Percentiles rank a stretch among this genome's conserved stretches.
These are phyloP conservation scores for Caenorhabditis sinica DNA, from an alignment of 2,888 invertebrate genomes.

Conservation along the genomic window DNA sequence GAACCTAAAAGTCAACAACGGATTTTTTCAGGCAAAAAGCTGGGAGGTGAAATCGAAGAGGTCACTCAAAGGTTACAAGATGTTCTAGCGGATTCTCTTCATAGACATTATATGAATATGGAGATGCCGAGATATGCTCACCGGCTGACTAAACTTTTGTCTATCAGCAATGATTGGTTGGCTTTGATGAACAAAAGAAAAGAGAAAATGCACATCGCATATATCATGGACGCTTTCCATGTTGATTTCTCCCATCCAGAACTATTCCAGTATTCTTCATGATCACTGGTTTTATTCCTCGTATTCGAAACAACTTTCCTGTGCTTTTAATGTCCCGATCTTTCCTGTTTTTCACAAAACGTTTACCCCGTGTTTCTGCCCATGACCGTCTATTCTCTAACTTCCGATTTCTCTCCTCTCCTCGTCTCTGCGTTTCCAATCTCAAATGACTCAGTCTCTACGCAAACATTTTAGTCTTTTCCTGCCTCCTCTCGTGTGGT, in stretches of 20 bases:
- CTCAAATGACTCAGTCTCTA: constrained; percentile 44
- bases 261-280: constrained; percentile 32
- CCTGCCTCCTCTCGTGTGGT: constrained; percentile 14
- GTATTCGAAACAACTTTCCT: background rate
- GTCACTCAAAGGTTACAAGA: constrained; percentile 28
- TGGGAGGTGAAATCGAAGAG: constrained; percentile 37
- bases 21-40: constrained; percentile 30
- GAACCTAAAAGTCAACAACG: background rate
- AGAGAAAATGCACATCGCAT: constrained; percentile 22
- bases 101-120: constrained; percentile 30
- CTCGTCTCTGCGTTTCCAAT: constrained; percentile 39
- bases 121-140: constrained; percentile 49
- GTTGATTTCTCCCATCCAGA: constrained; percentile 40
- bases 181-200: constrained; percentile 18
- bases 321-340: constrained; percentile 31
- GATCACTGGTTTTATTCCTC: background rate
- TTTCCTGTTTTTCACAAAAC: constrained; percentile 13
- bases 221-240: constrained; percentile 31
- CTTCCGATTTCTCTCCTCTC: constrained; percentile 25
- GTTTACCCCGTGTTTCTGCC: constrained; percentile 14
- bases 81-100: constrained; percentile 23
- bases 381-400: constrained; percentile 18
- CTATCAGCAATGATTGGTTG: constrained; percentile 42
- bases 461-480: constrained; percentile 38
- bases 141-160: constrained; percentile 15